Conservation (phyloP, 1,140 invertebrate species). For the Yoshiicerus persimilis region DNA sequence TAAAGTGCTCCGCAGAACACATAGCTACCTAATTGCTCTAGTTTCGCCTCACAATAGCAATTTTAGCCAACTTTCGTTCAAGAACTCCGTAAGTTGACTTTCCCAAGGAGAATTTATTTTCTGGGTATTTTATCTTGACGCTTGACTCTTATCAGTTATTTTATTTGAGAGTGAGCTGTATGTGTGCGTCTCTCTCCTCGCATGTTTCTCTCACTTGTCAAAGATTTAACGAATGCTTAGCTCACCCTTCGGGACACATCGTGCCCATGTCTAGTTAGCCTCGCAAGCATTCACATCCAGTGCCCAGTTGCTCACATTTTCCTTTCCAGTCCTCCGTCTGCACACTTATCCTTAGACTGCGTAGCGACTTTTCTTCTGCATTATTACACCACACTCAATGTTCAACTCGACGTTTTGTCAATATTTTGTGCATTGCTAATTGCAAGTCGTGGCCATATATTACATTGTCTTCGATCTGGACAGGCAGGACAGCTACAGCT, state of each 20-base stretch:
- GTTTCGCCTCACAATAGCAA: neutral
- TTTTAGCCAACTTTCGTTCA: neutral
- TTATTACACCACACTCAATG: neutral
- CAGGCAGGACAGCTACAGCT: neutral
- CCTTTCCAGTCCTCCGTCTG: neutral
- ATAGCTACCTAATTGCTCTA: neutral
- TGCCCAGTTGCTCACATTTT: neutral
- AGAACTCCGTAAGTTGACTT: neutral
- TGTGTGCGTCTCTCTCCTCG: neutral
- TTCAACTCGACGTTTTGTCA: neutral
- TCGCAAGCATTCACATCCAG: neutral
- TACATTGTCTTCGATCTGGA: neutral
- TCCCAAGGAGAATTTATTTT: neutral
- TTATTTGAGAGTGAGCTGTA: neutral
- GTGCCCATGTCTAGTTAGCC: neutral
- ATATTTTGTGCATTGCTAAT: slow-evolving; percentile 2
- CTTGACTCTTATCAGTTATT: neutral
- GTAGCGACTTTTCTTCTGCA: neutral
- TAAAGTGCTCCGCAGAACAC: neutral
- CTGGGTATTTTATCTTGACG: neutral
- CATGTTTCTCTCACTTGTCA: neutral
- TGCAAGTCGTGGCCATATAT: neutral
- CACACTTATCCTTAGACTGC: neutral
- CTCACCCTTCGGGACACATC: neutral
- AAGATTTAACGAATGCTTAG: neutral